A percentile compares a stretch with the other conserved stretches of the same genome.
Evolutionary conservation across 1,140 invertebrate genomes (phyloP).

Genomic region (Eurosta solidaginis): DNA sequence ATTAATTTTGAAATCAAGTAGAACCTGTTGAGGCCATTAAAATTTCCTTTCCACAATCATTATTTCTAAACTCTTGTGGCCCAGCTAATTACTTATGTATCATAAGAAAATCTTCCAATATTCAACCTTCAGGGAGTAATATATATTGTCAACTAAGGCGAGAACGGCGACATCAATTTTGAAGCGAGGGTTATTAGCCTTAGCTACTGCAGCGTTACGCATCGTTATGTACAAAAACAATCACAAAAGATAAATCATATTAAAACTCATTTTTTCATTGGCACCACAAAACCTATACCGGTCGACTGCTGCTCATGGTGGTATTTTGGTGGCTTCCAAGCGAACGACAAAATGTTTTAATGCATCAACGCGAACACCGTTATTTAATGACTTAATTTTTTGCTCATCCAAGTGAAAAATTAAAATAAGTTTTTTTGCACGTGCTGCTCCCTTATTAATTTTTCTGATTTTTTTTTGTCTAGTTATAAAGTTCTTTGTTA

Average conservation of each 20-base stretch:
- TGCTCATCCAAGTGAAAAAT: slow-evolving; percentile 59
- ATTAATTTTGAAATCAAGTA: too few relatives aligned
- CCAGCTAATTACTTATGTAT: too few relatives aligned
- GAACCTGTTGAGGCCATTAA: too few relatives aligned
- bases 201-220: slow-evolving; percentile 45
- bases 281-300: background rate
- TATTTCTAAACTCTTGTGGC: too few relatives aligned
- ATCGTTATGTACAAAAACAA: slow-evolving; percentile 50
- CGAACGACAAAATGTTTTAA: slow-evolving; percentile 33
- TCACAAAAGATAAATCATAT: slow-evolving; percentile 50
- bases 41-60: too few relatives aligned
- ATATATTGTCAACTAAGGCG: too few relatives aligned
- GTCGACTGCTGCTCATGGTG: slow-evolving; percentile 33
- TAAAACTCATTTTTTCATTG: slow-evolving; percentile 57
- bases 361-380: slow-evolving; percentile 42
- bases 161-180: background rate
- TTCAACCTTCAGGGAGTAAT: too few relatives aligned
- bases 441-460: background rate
- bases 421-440: slow-evolving; percentile 49
- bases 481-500: too few relatives aligned
- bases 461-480: background rate
- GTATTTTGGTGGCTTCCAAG: too few relatives aligned
- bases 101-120: too few relatives aligned
- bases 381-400: slow-evolving; percentile 58
- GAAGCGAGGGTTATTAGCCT: slow-evolving; percentile 7